Base-by-base conservation (phyloP, 2,113 vertebrate species). In the Rostratula benghalensis region DNA sequence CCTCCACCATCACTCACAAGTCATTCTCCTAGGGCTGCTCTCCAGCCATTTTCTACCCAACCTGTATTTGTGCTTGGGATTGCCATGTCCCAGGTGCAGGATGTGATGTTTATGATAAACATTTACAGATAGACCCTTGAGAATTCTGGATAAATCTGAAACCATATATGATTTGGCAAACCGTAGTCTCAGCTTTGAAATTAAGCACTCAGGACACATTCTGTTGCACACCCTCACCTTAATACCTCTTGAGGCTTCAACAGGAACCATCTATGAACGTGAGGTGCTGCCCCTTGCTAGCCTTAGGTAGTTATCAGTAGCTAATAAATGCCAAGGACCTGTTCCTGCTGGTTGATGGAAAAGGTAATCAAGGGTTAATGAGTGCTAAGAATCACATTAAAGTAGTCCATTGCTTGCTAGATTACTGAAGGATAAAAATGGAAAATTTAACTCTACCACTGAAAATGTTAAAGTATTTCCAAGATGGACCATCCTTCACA, bases 341-440 rank as follows among this genome's bases (percentile, higher is more conserved):
- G 46, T 11, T 86, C 78, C 46, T 69, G 65, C 67, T 81, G 33
- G 35, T 59, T 97, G 51, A 93, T 96, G 60, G 82, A 97, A 97
- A 97, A 77, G 41, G 78, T 33, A 93, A 94, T 91, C 87, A 96
- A 88, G 60, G 88, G 64, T 97, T 96, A 97, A 95, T 83, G 85
- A 96, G 63, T 83, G 48, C 61, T 60, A 96, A 63, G 51, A 94
- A 95, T 87, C 71, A 80, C 82, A 83, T 18, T 86, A 90, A 79
- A 59, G 28, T 35, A 82, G 74, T 94, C 87, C 67, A 85, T 77
- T 94, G 39, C 56, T 88, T 96, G 56, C 69, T 92, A 63, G 54
- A 93, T 63, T 81, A 87, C 50, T 43, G 70, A 70, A 95, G 69
- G 35, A 92, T 96, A 95, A 97, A 96, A 95, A 88, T 28, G 13